These are phyloP conservation scores for Caenorhabditis imperialis DNA, from an alignment of 2,888 invertebrate genomes.

Conservation along the genomic window DNA sequence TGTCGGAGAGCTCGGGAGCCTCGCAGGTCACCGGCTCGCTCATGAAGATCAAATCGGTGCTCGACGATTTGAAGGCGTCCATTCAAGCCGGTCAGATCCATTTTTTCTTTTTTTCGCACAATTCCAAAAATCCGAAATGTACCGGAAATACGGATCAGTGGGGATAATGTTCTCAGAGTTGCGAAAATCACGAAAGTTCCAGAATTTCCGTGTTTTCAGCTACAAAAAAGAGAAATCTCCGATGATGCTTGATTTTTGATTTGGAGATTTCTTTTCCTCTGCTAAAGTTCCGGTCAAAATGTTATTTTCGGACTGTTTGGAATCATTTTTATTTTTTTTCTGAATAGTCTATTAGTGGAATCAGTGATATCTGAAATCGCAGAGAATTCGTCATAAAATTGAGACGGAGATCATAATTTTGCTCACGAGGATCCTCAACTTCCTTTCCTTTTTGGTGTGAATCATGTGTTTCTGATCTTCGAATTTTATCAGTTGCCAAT, in stretches of 20 bases:
- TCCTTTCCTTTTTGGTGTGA: no score
- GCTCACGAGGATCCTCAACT: no score
- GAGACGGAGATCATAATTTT: no score
- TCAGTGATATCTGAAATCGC: no score
- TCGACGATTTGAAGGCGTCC: constrained; percentile 54
- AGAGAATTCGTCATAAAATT: no score
- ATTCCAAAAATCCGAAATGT: not conserved
- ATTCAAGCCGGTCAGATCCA: constrained; percentile 46
- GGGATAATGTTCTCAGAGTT: constrained; percentile 1
- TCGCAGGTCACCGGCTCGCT: constrained; percentile 23
- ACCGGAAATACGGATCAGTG: not conserved
- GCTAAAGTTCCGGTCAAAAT: not conserved
- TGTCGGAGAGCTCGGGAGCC: constrained; percentile 15
- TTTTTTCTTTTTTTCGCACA: not conserved
- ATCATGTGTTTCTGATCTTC: no score
- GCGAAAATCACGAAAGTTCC: not conserved
- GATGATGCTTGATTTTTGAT: not conserved
- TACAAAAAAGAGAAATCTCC: not conserved
- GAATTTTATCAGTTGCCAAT: no score
- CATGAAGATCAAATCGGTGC: constrained; percentile 43
- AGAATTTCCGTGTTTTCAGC: not conserved
- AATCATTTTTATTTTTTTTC: not conserved
- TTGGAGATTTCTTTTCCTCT: no score
- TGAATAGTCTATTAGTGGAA: no score
- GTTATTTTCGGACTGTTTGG: no score